Percentiles rank a stretch among this genome's conserved stretches.
These are phyloP conservation scores for Mobula hypostoma DNA, from an alignment of 2,113 vertebrate genomes.

Conservation along the genomic window DNA sequence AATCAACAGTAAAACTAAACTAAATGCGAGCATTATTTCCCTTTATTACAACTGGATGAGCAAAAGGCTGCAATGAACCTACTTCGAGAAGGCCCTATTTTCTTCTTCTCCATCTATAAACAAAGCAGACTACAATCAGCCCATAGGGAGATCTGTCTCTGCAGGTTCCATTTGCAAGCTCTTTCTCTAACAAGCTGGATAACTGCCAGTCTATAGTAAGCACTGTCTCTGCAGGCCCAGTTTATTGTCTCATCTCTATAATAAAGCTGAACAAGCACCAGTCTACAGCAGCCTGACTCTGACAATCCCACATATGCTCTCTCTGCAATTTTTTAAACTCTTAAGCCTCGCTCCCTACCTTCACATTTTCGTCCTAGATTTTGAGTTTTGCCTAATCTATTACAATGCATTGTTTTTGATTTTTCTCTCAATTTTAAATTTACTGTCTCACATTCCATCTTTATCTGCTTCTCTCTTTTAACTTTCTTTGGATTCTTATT, in stretches of 20 bases:
- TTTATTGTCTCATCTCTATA: conserved; percentile 33
- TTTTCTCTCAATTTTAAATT: neutral
- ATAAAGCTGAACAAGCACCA: conserved; percentile 22
- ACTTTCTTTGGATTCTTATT: neutral
- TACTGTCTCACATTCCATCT: neutral
- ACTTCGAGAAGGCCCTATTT: neutral
- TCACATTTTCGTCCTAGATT: neutral
- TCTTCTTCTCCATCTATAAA: neutral
- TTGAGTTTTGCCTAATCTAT: neutral
- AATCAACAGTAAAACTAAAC: neutral
- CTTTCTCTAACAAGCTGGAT: conserved; percentile 29
- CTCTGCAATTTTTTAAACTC: neutral
- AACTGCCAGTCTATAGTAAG: conserved; percentile 30
- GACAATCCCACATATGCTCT: conserved; percentile 20
- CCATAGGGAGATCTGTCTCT: conserved; percentile 18
- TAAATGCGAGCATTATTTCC: neutral
- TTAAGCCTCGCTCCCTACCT: neutral
- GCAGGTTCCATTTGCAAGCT: conserved; percentile 13
- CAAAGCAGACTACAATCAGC: neutral
- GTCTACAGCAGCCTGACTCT: conserved; percentile 21
- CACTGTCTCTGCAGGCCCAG: conserved; percentile 3
- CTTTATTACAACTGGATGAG: neutral
- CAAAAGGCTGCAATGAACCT: neutral
- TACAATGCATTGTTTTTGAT: neutral
- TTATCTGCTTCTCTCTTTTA: neutral